Conservation (phyloP, 2,888 invertebrate species). For the Oscheius sp. region DNA sequence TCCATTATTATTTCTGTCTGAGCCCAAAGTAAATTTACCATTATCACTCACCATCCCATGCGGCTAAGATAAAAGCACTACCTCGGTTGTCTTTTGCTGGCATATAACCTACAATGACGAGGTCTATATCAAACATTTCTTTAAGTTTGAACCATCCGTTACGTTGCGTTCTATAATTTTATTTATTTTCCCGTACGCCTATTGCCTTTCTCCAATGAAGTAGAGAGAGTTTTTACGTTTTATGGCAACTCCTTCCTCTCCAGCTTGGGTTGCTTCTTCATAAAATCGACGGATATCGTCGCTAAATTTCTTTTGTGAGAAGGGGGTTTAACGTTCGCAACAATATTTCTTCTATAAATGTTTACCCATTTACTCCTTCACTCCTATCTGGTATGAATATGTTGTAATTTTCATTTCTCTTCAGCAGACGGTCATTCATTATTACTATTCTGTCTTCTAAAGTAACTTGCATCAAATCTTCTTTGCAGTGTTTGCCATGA, state of each 20-base stretch:
- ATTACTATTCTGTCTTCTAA: slow-evolving; percentile 37
- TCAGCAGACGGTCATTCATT: slow-evolving; percentile 42
- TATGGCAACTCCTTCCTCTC: slow-evolving; percentile 68
- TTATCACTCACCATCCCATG: slow-evolving; percentile 36
- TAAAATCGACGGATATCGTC: slow-evolving; percentile 60
- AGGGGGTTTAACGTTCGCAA: background rate
- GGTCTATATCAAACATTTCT: slow-evolving; percentile 65
- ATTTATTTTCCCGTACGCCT: background rate
- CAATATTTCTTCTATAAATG: background rate
- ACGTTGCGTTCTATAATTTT: slow-evolving; percentile 33
- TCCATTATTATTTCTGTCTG: background rate
- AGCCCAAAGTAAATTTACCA: background rate
- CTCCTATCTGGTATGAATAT: slow-evolving; percentile 47
- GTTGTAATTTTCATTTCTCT: slow-evolving; percentile 39
- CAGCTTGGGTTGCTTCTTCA: slow-evolving; percentile 56
- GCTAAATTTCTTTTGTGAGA: slow-evolving; percentile 36
- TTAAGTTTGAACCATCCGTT: slow-evolving; percentile 67
- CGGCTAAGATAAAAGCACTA: slow-evolving; percentile 51
- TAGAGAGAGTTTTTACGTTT: slow-evolving; percentile 56
- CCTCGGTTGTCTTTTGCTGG: slow-evolving; percentile 17
- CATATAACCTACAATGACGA: slow-evolving; percentile 61
- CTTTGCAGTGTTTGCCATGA: slow-evolving; percentile 50
- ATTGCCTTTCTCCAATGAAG: slow-evolving; percentile 40
- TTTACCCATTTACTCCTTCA: slow-evolving; percentile 43
- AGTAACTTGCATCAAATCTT: slow-evolving; percentile 30